Conservation (phyloP, 2,797 vertebrate genomes). For the Crax fasciolata region DNA sequence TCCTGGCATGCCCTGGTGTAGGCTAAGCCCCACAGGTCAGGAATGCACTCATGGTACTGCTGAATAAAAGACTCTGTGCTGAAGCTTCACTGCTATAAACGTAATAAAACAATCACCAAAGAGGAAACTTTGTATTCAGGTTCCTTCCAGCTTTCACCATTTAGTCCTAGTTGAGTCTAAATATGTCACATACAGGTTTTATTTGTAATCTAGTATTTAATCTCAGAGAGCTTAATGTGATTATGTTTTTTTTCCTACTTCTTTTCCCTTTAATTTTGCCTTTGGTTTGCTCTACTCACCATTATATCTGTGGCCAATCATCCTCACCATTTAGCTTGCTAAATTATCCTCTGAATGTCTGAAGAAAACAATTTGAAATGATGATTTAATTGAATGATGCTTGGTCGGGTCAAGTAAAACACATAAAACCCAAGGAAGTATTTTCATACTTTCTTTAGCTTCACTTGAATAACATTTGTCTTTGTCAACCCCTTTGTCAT, state of each 20-base stretch:
- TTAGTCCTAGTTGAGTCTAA: background rate
- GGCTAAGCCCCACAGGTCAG: constrained; percentile 7
- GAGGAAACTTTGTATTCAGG: constrained; percentile 6
- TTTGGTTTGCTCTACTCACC: constrained; percentile 35
- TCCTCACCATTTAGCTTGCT: constrained; percentile 43
- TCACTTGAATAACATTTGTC: constrained; percentile 46
- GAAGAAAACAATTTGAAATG: constrained; percentile 62
- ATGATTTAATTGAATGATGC: constrained; percentile 58
- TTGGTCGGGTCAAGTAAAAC: constrained; percentile 45
- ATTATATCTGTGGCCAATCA: constrained; percentile 43
- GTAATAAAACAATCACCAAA: constrained; percentile 7
- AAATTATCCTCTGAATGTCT: constrained; percentile 64
- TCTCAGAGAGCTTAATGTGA: background rate
- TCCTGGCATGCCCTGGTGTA: background rate
- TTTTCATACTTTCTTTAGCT: constrained; percentile 68
- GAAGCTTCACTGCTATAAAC: background rate
- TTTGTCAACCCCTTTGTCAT: constrained; percentile 35
- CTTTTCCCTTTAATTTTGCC: constrained; percentile 44
- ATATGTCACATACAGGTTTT: background rate
- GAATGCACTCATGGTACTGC: background rate
- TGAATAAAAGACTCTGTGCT: background rate
- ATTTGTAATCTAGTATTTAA: background rate
- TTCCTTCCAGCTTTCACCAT: background rate
- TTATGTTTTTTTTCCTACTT: background rate
- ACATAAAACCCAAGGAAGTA: constrained; percentile 41